Base-by-base conservation (phyloP, 2,888 invertebrate species). In the Brachynemurus nebulosus region DNA sequence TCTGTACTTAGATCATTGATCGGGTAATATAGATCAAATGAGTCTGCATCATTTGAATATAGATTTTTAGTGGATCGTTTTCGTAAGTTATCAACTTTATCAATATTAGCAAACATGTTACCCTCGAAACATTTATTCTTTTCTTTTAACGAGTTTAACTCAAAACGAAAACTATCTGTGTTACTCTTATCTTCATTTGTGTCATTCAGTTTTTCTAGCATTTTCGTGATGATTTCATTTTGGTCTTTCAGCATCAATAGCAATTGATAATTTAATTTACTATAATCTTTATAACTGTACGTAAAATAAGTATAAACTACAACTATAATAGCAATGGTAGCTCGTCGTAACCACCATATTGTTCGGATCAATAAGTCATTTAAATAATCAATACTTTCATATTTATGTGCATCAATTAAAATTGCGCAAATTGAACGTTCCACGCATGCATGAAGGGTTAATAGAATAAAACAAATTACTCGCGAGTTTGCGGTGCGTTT, bases 401-500 rank as follows among this genome's bases (percentile, higher is more conserved):
- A 44, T 27, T 45, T 44, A 20, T 45, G 48, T 23, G 50, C 46
- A 35, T 51, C 50, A 18, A 54, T 45, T 11, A 55, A 44, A 11
- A 53, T 43, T 47, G 21, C 44, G 48, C 58, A 59, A 45, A 62
- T 54, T 14, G 63, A 56, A 51, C 72, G 58, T 58, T 78, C 77
- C 6, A 65, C 19, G 1, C 67, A 48, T 27, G 72, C 59, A 55
- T 71, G 72, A 5, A 66, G 23, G 39, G 70, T 67, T 49, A 75
- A 58, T 23, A 74, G 55, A 8, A 67, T 52, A 51, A 76, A 70
- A 33, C 78, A 59, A 53, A 67, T 67, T 45, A 76, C 59, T 50
- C 78, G 60, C 3, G 76, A 72, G 39, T 64, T 62, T n/a, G 60
- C 55, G 1, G 77, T 75, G 23, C 71, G 63, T 43, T 62, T 60